These are phyloP conservation scores for Acleris holmiana DNA, from an alignment of 2,888 invertebrate genomes.

Conservation along the genomic window DNA sequence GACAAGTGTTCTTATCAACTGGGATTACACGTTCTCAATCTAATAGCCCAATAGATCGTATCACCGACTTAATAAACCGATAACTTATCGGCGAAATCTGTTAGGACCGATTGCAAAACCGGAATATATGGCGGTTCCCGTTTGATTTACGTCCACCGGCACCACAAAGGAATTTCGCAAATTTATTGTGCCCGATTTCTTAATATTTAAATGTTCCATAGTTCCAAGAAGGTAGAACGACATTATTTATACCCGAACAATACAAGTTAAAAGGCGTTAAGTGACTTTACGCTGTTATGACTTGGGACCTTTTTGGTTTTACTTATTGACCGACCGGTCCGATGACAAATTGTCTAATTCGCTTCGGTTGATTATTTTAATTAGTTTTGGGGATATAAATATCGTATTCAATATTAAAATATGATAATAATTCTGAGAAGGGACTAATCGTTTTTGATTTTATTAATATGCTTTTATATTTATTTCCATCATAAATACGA, in stretches of 20 bases:
- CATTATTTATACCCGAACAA: constrained; percentile 65
- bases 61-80: background rate
- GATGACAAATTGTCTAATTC: constrained; percentile 81
- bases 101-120: constrained; percentile 27
- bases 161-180: constrained; percentile 45
- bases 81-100: constrained; percentile 7
- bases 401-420: constrained; percentile 22
- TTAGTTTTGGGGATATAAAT: constrained; percentile 58
- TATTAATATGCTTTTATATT: background rate
- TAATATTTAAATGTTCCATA: constrained; percentile 31
- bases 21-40: background rate
- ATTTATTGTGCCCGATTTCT: constrained; percentile 56
- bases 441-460: constrained; percentile 15
- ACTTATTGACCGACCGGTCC: constrained; percentile 47
- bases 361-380: constrained; percentile 72
- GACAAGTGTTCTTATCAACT: background rate
- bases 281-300: constrained; percentile 3
- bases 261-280: constrained; percentile 19
- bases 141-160: constrained; percentile 46
- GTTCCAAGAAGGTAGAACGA: constrained; percentile 68
- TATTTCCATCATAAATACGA: background rate
- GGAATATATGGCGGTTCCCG: constrained; percentile 42
- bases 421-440: constrained; percentile 6
- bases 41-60: constrained; percentile 3
- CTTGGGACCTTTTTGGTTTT: constrained; percentile 11